Evolutionary conservation across 2,888 invertebrate genomes (phyloP), one percentile per base, ranked within the genome.

Genomic region (Beris morrisii): DNA sequence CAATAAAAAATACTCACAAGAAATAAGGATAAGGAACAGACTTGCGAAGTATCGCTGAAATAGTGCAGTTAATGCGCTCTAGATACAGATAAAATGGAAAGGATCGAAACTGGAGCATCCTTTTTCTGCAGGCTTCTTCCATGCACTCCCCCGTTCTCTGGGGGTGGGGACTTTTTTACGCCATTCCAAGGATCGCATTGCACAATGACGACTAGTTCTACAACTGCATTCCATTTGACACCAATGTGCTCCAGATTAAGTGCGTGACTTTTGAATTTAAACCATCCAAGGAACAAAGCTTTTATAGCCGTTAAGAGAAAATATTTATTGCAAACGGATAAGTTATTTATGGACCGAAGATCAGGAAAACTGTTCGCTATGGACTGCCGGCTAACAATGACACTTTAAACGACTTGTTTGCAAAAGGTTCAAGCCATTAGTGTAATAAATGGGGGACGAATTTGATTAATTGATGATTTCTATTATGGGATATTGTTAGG

Each of bases 401-500:
- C 61, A 52, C 52, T 61, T 32, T 50, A 61, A 61, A 52, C 50
- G 61, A 52, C 50, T 52, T 61, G 61, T 61, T 61, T 61, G 50
- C 38, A 61, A 50, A 61, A 52, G 61, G 61, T 61, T 61, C 38
- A 52, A 22, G 38, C 38, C 43, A 61, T 48, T 56, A 13, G 6
- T 50, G 9, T 30, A 61, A 38, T 32, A 38, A 50, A 61, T 61
- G 38, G 61, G 38, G 38, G 9, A 7, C 38, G 28, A 61, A 61
- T 61, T 50, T 61, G 61, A 61, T 61, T 61, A 61, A 61, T 61
- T 61, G 61, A 50, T 43, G 61, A 52, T 38, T 50, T 61, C 50
- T 59, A 50, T 59, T 48, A 50, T 59, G 48, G 59, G 59, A 59
- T 38, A 38, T 61, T 61, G n/a, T 57, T 15, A 3, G 9, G 15